Evolutionary conservation across 2,797 vertebrate genomes (phyloP).

Genomic region (Megalops cyprinoides): DNA sequence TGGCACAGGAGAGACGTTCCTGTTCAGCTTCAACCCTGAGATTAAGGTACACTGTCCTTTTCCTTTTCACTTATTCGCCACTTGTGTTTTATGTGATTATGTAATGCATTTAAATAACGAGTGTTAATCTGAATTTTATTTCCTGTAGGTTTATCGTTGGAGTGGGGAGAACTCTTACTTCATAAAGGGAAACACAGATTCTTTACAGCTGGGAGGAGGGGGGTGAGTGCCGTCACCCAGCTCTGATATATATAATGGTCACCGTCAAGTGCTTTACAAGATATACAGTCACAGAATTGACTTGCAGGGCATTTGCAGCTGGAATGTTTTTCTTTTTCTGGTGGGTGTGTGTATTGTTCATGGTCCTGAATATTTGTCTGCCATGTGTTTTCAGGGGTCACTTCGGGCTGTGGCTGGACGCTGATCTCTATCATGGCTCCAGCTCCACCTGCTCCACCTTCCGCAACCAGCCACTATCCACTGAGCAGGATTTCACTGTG

Average conservation of each 20-base stretch:
- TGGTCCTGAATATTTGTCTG: background rate
- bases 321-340: background rate
- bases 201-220: conserved; percentile 95
- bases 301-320: background rate
- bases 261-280: background rate
- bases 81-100: background rate
- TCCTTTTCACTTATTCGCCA: no score
- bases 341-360: background rate
- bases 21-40: conserved; percentile 93
- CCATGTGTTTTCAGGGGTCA: conserved; percentile 76
- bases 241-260: conserved; percentile 1
- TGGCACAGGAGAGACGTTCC: conserved; percentile 96
- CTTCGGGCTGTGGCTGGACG: conserved; percentile 95
- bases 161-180: conserved; percentile 98
- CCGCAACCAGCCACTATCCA: conserved; percentile 90
- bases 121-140: background rate
- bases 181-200: conserved; percentile 92
- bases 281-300: background rate
- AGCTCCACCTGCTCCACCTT: conserved; percentile 94
- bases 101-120: background rate
- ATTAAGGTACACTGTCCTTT: conserved; percentile 80
- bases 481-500: conserved; percentile 94
- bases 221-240: conserved; percentile 73
- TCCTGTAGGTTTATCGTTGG: conserved; percentile 89
- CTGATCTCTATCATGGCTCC: conserved; percentile 91